Conservation (phyloP, 2,113 vertebrate species). For the Periophthalmus modestus region DNA sequence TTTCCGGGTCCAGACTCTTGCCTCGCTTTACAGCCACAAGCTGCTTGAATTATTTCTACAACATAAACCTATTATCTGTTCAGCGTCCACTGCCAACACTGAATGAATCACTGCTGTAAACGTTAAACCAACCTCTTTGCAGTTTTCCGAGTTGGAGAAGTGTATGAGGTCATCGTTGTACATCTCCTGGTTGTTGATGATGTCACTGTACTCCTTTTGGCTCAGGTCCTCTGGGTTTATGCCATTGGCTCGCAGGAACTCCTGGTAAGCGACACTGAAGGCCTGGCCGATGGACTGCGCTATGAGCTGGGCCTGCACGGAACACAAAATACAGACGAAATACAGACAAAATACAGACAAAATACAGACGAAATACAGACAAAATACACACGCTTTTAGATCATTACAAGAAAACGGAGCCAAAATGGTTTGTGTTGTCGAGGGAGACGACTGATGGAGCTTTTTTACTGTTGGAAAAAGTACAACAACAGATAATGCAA, state of each 20-base stretch:
- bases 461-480: background rate
- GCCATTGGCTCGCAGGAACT: slow-evolving; percentile 96
- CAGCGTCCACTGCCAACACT: background rate
- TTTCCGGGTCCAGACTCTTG: too few species aligned
- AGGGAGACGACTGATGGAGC: background rate
- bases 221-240: slow-evolving; percentile 98
- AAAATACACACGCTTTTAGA: background rate
- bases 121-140: slow-evolving; percentile 89
- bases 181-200: slow-evolving; percentile 99
- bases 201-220: slow-evolving; percentile 98
- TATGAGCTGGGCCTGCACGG: slow-evolving; percentile 91
- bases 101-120: background rate
- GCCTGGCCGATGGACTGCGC: slow-evolving; percentile 99
- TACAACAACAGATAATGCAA: background rate
- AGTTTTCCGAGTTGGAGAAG: slow-evolving; percentile 98
- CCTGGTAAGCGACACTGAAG: slow-evolving; percentile 98
- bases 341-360: too few species aligned
- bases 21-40: too few species aligned
- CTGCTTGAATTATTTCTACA: too few species aligned
- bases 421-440: background rate
- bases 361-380: background rate
- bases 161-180: slow-evolving; percentile 99
- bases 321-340: background rate
- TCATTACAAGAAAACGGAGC: background rate
- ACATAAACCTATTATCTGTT: background rate